Base-by-base conservation (phyloP, 2,888 invertebrate genomes). In the Leptothorax acervorum region DNA sequence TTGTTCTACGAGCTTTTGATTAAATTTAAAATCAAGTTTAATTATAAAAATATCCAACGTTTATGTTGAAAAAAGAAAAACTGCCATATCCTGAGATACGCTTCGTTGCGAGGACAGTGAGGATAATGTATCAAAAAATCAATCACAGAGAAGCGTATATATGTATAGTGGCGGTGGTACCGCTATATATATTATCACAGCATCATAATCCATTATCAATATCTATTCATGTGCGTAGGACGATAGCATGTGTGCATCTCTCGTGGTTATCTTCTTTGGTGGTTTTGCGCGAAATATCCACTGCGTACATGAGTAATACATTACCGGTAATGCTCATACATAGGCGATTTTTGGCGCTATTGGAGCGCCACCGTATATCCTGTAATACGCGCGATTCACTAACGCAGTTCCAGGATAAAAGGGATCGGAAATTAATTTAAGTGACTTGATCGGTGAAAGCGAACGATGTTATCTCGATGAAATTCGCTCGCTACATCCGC, bases 391-490 rank as follows among this genome's bases (percentile, higher is more conserved):
- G 60, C 45, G 60, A 81, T 73, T 35, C 74, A 55, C 35, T 60
- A 57, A 48, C 60, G 60, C 28, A 60, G 71, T 71, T 81, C 12
- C 39, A 60, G 60, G 48, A 73, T 81, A 73, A 81, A 81, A 73
- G 79, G 60, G 73, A 62, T 73, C 48, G 79, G 60, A 73, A 73
- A 81, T 81, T 81, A 81, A 81, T 81, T 81, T 81, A 81, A 73
- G 74, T 73, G 79, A 79, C 48, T 71, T 28, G 60, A 48, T 60
- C 79, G 57, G 15, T 45, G 60, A 35, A 73, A 81, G 45, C 74
- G 39, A 57, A 81, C 6, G 55, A 55, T 79, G 60, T 48, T 73
- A 60, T 39, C 48, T 35, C 31, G 45, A 79, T 71, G 48, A 79
- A 79, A 79, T 73, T 73, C 60, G 48, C 48, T 31, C 74, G 39